Evolutionary conservation across 2,888 invertebrate genomes (phyloP), one percentile per base, ranked within the genome.

Genomic region (Antitype chi): DNA sequence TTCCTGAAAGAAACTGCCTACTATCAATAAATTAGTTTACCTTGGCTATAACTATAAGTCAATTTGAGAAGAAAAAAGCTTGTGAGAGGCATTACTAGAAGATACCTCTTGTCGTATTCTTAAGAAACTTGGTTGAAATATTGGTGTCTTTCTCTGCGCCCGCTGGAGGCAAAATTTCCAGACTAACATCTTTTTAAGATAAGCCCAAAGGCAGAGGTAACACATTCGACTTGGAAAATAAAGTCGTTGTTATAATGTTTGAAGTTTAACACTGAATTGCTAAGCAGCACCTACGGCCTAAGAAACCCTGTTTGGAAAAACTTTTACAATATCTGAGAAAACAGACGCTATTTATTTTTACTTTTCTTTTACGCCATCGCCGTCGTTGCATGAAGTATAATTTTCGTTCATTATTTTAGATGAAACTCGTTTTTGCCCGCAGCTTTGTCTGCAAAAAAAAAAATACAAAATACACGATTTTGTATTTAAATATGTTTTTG

Each of bases 291-390:
- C 64, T 73, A 76, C 76, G 73, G 74, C 72, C 67, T 70, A 53
- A 57, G 53, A 74, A 80, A 80, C 38, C 66, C 28, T 82, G 77
- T 77, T 80, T 72, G 67, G 57, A 74, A 73, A 79, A 86, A 86
- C 79, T 86, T 86, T 85, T 69, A 85, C 79, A 85, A 81, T 85
- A 79, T 82, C 32, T 70, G 76, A 72, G 72, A 67, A 83, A 79
- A 87, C 55, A 73, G 76, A 49, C n/a, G 68, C 70, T 70, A 64
- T 86, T 74, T 69, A 38, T 84, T 80, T 86, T 84, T 80, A 70
- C 71, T 80, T 72, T 76, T 3, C 47, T 80, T 69, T 71, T 55
- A 68, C 70, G 43, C n/a, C 49, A 53, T 79, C 53, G 59, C n/a
- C 49, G 59, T 79, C 53, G 59, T 79, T 75, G 74, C 49, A 74